Conservation (phyloP, 2,888 invertebrate genomes). For the Microctonus hyperodae region DNA sequence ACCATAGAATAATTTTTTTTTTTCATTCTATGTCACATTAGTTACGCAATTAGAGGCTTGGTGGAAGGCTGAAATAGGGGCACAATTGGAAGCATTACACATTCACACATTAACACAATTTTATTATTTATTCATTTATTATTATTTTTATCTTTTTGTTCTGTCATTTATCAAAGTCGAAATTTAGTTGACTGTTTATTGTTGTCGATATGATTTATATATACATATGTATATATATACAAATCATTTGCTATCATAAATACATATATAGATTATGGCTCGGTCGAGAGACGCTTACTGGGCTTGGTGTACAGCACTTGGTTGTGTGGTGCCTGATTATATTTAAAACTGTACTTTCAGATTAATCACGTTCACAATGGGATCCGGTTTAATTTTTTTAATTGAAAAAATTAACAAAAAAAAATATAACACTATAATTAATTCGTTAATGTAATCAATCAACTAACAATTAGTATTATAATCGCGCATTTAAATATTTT, state of each 20-base stretch:
- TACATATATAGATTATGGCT: slow-evolving; percentile 27
- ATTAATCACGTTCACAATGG: slow-evolving; percentile 36
- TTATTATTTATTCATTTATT: slow-evolving; percentile 3
- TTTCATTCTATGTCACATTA: not conserved
- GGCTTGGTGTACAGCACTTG: slow-evolving; percentile 60
- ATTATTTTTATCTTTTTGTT: not conserved
- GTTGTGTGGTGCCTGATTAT: slow-evolving; percentile 54
- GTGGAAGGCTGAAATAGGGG: slow-evolving; percentile 50
- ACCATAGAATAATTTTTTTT: not conserved
- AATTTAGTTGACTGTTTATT: slow-evolving; percentile 11
- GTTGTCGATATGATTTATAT: not conserved
- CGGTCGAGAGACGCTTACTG: slow-evolving; percentile 50
- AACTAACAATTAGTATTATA: not conserved
- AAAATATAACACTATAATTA: slow-evolving; percentile 13
- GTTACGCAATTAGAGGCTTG: slow-evolving; percentile 56
- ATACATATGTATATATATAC: no score
- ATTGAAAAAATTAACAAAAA: not conserved
- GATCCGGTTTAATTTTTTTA: slow-evolving; percentile 44
- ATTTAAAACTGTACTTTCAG: slow-evolving; percentile 26
- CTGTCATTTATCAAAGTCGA: not conserved
- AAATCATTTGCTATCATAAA: slow-evolving; percentile 9
- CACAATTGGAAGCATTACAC: slow-evolving; percentile 53
- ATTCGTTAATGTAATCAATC: slow-evolving; percentile 11
- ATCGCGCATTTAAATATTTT: not conserved
- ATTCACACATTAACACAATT: slow-evolving; percentile 38